Evolutionary conservation across 2,113 vertebrate species (phyloP).

Genomic region (Engystomops pustulosus): DNA sequence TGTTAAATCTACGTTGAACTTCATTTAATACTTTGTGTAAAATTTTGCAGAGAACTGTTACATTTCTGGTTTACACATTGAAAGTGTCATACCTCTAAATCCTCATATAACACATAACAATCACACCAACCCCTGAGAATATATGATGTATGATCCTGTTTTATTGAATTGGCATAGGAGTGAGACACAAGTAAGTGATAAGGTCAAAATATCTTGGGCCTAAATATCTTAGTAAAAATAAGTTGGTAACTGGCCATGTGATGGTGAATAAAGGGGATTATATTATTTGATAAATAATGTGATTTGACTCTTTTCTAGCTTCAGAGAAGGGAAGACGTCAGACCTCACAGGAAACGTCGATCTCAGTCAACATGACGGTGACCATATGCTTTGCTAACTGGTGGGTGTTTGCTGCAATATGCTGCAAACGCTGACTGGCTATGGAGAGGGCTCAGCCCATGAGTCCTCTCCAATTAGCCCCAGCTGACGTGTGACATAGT

Average conservation of each 20-base stretch:
- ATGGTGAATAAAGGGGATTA: background rate
- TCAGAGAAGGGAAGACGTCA: too few relatives aligned
- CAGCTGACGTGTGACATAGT: too few relatives aligned
- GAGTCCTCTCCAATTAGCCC: too few relatives aligned
- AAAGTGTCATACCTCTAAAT: background rate
- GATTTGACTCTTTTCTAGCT: background rate
- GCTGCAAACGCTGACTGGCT: too few relatives aligned
- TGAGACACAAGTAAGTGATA: background rate
- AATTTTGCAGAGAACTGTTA: slow-evolving; percentile 34
- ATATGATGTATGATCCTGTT: slow-evolving; percentile 6
- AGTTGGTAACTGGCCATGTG: background rate
- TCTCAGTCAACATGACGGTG: too few relatives aligned
- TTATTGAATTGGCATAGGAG: background rate
- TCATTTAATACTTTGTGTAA: slow-evolving; percentile 48
- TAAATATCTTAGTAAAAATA: background rate
- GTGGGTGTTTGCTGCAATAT: too few relatives aligned
- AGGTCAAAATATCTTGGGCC: background rate
- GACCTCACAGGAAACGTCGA: too few relatives aligned
- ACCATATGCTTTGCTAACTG: too few relatives aligned
- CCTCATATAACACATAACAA: slow-evolving; percentile 2
- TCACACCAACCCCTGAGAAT: background rate
- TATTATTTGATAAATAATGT: background rate
- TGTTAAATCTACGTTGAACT: background rate
- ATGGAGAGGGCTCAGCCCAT: too few relatives aligned
- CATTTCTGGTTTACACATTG: slow-evolving; percentile 19